Evolutionary conservation across 2,113 vertebrate species (phyloP), one percentile per base, ranked within the genome.

Genomic region (Sterna hirundo): DNA sequence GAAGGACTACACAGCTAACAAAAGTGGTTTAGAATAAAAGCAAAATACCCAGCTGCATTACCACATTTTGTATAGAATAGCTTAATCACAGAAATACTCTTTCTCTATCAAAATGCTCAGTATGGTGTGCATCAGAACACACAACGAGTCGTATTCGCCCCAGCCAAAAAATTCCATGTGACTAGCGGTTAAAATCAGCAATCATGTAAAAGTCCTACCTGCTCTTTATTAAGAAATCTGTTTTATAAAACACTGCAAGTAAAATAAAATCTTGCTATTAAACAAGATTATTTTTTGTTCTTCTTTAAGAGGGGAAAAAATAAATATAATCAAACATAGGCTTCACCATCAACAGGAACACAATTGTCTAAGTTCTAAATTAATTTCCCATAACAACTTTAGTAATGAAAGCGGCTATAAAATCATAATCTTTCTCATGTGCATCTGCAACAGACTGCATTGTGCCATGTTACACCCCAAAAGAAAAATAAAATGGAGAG

Each of bases 301-400:
- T 71, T 46, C 82, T 92, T 93, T 85, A 54, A 96, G 62, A 27
- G 23, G 2, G 5, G 38, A 68, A 68, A 64, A 55, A 55, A 15
- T 9, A 32, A 12, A 32, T 34, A 62, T 46, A 87, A 81, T 75
- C 71, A 90, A 46, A 87, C 36, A n/a, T 8, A 76, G 70, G n/a
- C 77, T 95, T 77, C 62, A 66, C 32, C 30, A 86, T 61, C 83
- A 93, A 95, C 13, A 83, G 54, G 5, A 93, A 75, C 57, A 96
- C 83, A 95, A 86, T 54, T 69, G 58, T 76, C 86, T 83, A 75
- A 91, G 86, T 93, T 83, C 62, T 82, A 96, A 95, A 94, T 96
- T 91, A 96, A 97, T 86, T 92, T 96, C 83, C 97, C 87, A 82
- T 61, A 91, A 93, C 92, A 58, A 88, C 93, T 92, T 86, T 55